Percentiles rank a stretch among this genome's conserved stretches.
Conservation (phyloP, 2,113 vertebrate species). For the Rhinolophus sinicus region DNA sequence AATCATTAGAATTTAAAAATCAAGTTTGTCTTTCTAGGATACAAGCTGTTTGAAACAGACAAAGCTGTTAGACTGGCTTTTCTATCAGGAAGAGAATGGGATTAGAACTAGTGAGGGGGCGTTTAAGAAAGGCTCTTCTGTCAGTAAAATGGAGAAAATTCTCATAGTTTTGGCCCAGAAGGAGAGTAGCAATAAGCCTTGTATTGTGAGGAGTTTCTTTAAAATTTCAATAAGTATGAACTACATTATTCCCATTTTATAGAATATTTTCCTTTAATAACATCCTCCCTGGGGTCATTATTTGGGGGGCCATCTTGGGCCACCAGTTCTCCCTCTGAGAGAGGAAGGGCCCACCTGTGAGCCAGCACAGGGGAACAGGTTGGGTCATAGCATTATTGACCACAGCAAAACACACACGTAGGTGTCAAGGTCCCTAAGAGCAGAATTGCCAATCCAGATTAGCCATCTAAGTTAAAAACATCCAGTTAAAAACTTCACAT, state of each 20-base stretch:
- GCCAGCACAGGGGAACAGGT: not conserved
- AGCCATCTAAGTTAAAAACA: not conserved
- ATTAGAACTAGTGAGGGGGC: not conserved
- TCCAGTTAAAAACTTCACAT: not conserved
- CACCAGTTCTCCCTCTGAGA: not conserved
- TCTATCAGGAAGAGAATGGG: not conserved
- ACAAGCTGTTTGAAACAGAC: not conserved
- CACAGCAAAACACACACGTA: not conserved
- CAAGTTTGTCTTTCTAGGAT: not conserved
- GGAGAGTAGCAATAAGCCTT: not conserved
- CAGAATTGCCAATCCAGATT: not conserved
- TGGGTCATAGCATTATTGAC: not conserved
- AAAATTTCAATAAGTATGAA: not conserved
- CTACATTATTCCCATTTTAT: not conserved
- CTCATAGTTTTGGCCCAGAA: not conserved
- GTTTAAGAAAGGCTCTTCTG: not conserved
- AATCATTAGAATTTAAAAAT: not conserved
- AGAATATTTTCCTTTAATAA: not conserved
- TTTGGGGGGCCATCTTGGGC: not conserved
- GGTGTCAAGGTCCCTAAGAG: fast-evolving
- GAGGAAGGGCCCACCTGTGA: not conserved
- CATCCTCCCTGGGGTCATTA: not conserved
- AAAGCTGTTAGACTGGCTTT: not conserved
- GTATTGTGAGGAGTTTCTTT: not conserved
- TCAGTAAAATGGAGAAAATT: not conserved